Evolutionary conservation across 2,113 vertebrate genomes (phyloP).

Genomic region (Balaenoptera acutorostrata): DNA sequence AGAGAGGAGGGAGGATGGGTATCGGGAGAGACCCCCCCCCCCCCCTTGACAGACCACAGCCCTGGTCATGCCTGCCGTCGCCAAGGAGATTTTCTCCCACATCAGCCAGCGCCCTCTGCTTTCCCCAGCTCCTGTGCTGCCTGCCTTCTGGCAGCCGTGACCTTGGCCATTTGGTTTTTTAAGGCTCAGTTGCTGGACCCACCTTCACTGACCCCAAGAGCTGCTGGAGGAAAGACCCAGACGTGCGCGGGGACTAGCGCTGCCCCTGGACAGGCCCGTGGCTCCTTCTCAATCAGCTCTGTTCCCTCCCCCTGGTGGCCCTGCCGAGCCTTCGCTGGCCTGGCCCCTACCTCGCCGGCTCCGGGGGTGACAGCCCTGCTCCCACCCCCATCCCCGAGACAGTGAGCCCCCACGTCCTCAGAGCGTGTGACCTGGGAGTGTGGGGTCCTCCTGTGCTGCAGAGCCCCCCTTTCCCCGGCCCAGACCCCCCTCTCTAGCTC

Average conservation of each 20-base stretch:
- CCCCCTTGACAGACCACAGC: no score
- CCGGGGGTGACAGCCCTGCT: not conserved
- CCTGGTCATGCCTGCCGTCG: no score
- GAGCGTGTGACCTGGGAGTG: not conserved
- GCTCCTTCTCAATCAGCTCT: not conserved
- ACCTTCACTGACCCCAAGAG: not conserved
- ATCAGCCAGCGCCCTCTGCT: not conserved
- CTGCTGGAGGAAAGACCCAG: not conserved
- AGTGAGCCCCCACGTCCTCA: not conserved
- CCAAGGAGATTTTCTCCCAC: not conserved
- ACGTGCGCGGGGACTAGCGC: rapidly evolving
- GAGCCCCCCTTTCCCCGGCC: not conserved
- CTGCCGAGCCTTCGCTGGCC: not conserved
- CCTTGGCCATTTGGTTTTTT: not conserved
- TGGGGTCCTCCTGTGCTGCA: not conserved
- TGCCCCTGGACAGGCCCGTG: no score
- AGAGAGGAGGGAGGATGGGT: not conserved
- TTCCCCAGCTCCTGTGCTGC: not conserved
- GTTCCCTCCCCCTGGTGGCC: not conserved
- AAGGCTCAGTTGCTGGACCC: no score
- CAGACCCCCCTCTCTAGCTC: not conserved
- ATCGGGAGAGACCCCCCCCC: rapidly evolving
- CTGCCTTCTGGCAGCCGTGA: not conserved
- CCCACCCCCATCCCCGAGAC: no score
- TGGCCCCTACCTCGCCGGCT: not conserved